Base-by-base conservation (phyloP, 2,797 vertebrate species). In the Coluber constrictor region DNA sequence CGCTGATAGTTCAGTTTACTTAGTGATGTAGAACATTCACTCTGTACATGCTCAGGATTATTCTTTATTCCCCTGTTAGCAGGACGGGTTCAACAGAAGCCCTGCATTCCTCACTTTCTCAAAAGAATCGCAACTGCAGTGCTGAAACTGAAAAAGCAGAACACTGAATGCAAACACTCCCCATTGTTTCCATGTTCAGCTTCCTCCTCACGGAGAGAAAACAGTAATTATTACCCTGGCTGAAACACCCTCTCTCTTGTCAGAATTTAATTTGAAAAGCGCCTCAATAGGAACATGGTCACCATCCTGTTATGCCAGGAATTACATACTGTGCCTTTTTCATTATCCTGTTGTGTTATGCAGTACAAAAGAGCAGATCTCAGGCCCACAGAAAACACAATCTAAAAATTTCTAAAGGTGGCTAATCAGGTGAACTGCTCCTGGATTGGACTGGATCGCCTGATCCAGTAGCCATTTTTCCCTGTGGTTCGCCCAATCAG, bases 241-340 rank as follows among this genome's bases (percentile, higher is more conserved):
- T 89, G 93, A 91, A 91, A 89, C 57, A 91, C 70, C 87, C 70
- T 91, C 66, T 93, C 63, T 91, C 55, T 79, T 88, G 61, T 93
- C 92, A 93, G 54, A 59, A 86, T 56, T 74, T 90, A 90, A 90
- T 87, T 74, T 74, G 89, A 93, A 56, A 74, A 29, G 63, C 13
- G 29, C 55, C 61, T 93, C 61, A 59, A 54, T 93, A 60, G 83
- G 37, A 90, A 93, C 20, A 57, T 23, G 20, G 61, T 37, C 37
- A 32, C 54, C 57, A 70, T 51, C 60, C 51, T 88, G 51, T 16
- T 93, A 43, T 86, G 59, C 59, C 74, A 86, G n/a, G 10, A 86
- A 47, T 43, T 89, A 43, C 32, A 70, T 43, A 59, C 61, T 61
- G 87, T 61, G 66, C 74, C 18, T 55, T 88, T 56, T 63, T 87